Conservation (phyloP, 2,797 vertebrate genomes). For the Sebastolobus altivelis region DNA sequence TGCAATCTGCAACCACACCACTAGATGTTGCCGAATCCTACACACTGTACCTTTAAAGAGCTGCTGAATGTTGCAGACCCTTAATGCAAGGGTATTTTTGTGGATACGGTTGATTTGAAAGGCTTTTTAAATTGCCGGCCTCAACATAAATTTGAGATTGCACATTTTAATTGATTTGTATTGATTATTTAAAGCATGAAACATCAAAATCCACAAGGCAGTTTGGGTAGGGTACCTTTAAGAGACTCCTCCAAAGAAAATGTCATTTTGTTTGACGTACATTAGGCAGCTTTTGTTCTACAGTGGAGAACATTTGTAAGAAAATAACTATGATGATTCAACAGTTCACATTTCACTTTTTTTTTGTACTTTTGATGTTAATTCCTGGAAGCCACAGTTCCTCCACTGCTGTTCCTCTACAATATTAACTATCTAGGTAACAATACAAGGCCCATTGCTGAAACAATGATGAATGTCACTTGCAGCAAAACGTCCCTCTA, state of each 20-base stretch:
- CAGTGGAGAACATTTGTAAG: background rate
- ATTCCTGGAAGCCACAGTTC: background rate
- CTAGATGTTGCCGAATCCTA: too few species aligned
- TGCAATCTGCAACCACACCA: too few species aligned
- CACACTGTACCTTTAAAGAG: too few species aligned
- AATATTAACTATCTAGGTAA: conserved; percentile 2
- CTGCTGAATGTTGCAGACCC: background rate
- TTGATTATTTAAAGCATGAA: background rate
- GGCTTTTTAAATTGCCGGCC: background rate
- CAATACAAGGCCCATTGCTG: background rate
- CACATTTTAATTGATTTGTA: background rate
- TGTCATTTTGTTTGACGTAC: background rate
- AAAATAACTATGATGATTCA: background rate
- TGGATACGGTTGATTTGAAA: background rate
- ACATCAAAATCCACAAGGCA: background rate
- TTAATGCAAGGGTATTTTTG: background rate
- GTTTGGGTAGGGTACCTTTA: background rate
- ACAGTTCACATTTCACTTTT: background rate
- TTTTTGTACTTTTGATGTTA: background rate
- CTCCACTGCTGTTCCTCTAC: background rate
- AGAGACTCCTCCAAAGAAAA: background rate
- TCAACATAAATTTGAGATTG: background rate
- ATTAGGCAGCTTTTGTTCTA: background rate
- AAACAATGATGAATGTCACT: conserved; percentile 48
- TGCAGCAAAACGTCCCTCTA: conserved; percentile 30